Evolutionary conservation across 2,888 invertebrate genomes (phyloP).

Genomic region (Caenorhabditis wallacei): DNA sequence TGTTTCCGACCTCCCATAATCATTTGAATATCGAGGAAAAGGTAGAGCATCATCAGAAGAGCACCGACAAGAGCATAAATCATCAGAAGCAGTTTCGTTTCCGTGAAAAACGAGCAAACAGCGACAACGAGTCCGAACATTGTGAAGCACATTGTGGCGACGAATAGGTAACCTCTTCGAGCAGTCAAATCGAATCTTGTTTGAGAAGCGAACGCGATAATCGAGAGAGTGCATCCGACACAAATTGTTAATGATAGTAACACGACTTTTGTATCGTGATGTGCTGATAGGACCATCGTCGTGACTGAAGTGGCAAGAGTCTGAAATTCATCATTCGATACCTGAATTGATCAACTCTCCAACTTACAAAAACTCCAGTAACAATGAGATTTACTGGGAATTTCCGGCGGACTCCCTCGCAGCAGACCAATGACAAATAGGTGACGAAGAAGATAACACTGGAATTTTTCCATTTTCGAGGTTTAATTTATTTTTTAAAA

Average conservation of each 20-base stretch:
- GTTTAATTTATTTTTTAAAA: not conserved
- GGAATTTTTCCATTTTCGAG: slow-evolving; percentile 38
- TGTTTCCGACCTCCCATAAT: slow-evolving; percentile 87
- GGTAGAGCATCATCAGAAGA: slow-evolving; percentile 86
- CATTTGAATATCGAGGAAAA: slow-evolving; percentile 88
- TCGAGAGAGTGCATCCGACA: slow-evolving; percentile 77
- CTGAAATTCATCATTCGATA: slow-evolving; percentile 53
- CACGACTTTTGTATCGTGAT: slow-evolving; percentile 74
- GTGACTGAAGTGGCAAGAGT: slow-evolving; percentile 80
- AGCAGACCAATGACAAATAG: slow-evolving; percentile 85
- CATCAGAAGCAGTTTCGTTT: slow-evolving; percentile 47
- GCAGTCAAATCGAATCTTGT: slow-evolving; percentile 82
- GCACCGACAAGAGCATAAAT: slow-evolving; percentile 86
- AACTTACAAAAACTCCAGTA: slow-evolving; percentile 81
- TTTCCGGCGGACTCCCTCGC: slow-evolving; percentile 84
- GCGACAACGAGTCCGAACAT: slow-evolving; percentile 85
- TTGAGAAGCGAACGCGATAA: slow-evolving; percentile 80
- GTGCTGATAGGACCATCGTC: slow-evolving; percentile 79
- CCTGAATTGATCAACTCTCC: no score
- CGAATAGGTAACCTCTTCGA: slow-evolving; percentile 85
- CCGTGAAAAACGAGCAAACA: slow-evolving; percentile 70
- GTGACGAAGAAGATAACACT: slow-evolving; percentile 84
- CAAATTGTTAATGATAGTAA: slow-evolving; percentile 80
- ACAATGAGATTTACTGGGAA: slow-evolving; percentile 85
- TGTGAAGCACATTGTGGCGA: slow-evolving; percentile 85